Evolutionary conservation across 92 coral and sea anemone genomes (phyloP), one percentile per base, ranked within the genome.

Genomic region (Actinostola sp.): DNA sequence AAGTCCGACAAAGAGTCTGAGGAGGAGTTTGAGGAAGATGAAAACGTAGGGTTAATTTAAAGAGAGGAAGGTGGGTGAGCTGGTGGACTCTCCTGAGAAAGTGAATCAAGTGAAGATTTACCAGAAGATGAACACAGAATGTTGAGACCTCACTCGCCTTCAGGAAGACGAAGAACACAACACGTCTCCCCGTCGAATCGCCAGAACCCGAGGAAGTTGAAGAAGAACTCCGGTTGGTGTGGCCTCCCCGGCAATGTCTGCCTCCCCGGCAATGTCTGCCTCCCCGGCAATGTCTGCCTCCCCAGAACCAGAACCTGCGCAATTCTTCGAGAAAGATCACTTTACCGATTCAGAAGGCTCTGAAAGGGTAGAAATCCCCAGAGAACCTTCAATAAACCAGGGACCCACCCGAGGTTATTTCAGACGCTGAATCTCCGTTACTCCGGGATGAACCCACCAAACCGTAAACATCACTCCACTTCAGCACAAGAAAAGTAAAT

Each of bases 1-100:
- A 70, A n/a, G 75, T 61, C 0, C 30, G 88, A 82, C 50, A 79
- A 58, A 7, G 88, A 85, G 8, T 86, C 43, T 16, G 57, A 68
- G 14, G 82, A 61, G 15, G 66, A 45, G 0, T 67, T 41, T 1
- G 50, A 24, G 24, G 43, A 28, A 17, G 70, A n/a, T n/a, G n/a
- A n/a, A n/a, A n/a, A n/a, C n/a, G n/a, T 32, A 8, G 64, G 59
- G 10, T 15, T 35, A 31, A 34, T 51, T 3, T 45, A 56, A 31
- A 25, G 28, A 10, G 36, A 43, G 17, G 35, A 32, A 4, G n/a
- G n/a, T n/a, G n/a, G 32, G 39, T 53, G 74, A 65, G 5, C 44
- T 8, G 26, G 27, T n/a, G 5, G 71, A 42, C 2, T n/a, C 62
- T 26, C 54, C 65, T 0, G 77, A 55, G 11, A 34, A n/a, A 66